phyloP scores from a whole-genome alignment of 1,140 invertebrate species.

The Euschistus heros region DNA sequence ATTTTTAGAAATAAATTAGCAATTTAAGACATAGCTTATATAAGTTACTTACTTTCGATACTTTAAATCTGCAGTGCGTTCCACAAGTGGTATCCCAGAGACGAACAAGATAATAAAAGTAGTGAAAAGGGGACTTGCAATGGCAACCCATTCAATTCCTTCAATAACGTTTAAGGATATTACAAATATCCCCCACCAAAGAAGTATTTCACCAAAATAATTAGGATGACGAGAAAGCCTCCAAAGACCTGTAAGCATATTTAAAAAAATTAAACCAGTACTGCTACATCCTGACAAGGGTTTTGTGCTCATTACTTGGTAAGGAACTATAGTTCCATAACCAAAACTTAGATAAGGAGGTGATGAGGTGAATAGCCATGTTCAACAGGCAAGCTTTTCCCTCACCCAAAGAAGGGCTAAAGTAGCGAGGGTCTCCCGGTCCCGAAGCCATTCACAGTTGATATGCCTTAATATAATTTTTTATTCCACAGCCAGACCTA shows the following conservation, averaged over 20 bases:
- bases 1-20: not conserved
- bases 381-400: too few species aligned
- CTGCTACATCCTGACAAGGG: too few species aligned
- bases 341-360: too few species aligned
- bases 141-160: slow-evolving; percentile 67
- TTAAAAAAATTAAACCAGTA: too few species aligned
- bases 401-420: too few species aligned
- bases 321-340: too few species aligned
- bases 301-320: too few species aligned
- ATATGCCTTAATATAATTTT: too few species aligned
- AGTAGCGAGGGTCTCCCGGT: too few species aligned
- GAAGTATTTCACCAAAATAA: slow-evolving; percentile 87
- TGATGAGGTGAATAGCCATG: too few species aligned
- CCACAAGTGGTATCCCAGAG: slow-evolving; percentile 73
- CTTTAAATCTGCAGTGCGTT: slow-evolving; percentile 74
- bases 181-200: slow-evolving; percentile 90
- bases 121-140: slow-evolving; percentile 80
- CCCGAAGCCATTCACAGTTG: too few species aligned
- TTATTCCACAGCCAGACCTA: too few species aligned
- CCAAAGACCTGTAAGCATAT: slow-evolving; percentile 59
- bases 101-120: slow-evolving; percentile 79
- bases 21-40: not conserved
- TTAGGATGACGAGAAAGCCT: slow-evolving; percentile 83
- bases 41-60: slow-evolving; percentile 62
- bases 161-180: slow-evolving; percentile 77